Conservation (phyloP, 2,113 vertebrate genomes). For the human (Homo sapiens) region GRCh38 chr1:51897501-51898000, state of each 20-base stretch:
- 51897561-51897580: too few relatives aligned
- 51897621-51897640: slow-evolving; percentile 20
- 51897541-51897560: too few relatives aligned
- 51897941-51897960: neutral
- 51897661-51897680: neutral
- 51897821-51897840: neutral
- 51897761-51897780: neutral
- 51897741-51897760: neutral
- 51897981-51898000: slow-evolving; percentile 40
- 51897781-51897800: neutral
- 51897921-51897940: neutral
- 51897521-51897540: too few relatives aligned
- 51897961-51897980: slow-evolving; percentile 17
- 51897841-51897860: neutral
- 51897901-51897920: neutral
- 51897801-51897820: neutral
- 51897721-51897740: slow-evolving; percentile 6
- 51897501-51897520: too few relatives aligned
- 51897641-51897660: slow-evolving; percentile 47
- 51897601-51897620: too few relatives aligned
- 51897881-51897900: neutral
- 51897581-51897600: too few relatives aligned
- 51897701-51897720: neutral
- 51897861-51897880: neutral
- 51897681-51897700: neutral